Conservation (phyloP, 2,888 invertebrate genomes). For the Metacarcinus magister region DNA sequence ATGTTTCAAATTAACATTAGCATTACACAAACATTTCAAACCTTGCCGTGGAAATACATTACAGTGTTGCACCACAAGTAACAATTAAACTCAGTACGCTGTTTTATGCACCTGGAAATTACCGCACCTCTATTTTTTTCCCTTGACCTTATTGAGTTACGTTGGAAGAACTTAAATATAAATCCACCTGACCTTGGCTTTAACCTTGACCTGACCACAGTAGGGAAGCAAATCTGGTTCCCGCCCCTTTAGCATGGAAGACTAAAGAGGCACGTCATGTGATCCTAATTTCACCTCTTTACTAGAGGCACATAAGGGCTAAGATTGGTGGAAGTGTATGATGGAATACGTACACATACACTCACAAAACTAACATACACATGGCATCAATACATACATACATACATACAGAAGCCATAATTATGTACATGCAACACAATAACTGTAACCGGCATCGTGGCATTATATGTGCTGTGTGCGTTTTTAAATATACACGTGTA, state of each 20-base stretch:
- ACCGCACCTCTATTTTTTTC: not conserved
- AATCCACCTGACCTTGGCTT: conserved; percentile 33
- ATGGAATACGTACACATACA: not conserved
- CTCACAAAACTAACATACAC: not conserved
- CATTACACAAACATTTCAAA: not conserved
- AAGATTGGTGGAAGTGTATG: not conserved
- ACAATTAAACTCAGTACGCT: not conserved
- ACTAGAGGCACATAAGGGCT: not conserved
- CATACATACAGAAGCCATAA: not conserved
- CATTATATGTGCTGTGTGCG: not conserved
- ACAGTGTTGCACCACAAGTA: not conserved
- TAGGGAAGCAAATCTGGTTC: not conserved
- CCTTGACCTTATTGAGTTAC: not conserved
- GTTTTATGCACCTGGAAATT: not conserved
- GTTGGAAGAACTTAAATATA: not conserved
- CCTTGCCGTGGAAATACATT: not conserved
- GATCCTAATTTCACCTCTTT: not conserved
- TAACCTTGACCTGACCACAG: not conserved
- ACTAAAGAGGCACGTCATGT: not conserved
- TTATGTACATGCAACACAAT: not conserved
- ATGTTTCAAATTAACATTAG: not conserved
- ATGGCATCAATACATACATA: not conserved
- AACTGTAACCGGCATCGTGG: not conserved
- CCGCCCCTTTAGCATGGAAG: not conserved
- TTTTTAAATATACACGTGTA: not conserved